Base-by-base conservation (phyloP, 2,797 vertebrate species). In the Melanotaenia parkinsoni region DNA sequence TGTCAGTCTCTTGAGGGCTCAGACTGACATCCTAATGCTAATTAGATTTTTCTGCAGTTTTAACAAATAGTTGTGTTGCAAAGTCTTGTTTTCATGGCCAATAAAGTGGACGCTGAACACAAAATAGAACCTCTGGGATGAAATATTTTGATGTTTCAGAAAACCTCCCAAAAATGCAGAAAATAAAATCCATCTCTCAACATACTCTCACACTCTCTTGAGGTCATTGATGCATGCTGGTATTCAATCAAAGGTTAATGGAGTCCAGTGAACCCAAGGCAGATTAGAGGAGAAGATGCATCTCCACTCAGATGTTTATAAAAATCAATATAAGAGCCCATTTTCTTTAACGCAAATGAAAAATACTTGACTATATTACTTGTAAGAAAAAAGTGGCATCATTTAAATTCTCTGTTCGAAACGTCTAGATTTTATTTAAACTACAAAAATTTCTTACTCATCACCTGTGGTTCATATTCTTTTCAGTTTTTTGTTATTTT, bases 211-310 rank as follows among this genome's bases (percentile, higher is more conserved):
- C 16, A 45, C 24, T 76, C 70, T 67, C 57, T 57, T 28, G 33
- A 59, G 75, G 62, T 59, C 38, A 8, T 2, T 58, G 53, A 70
- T 76, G 67, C 75, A 78, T 78, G 62, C 30, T 57, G 26, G 67
- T 65, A 35, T 83, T 77, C 72, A 82, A 67, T 88, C 33, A 28
- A 50, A 79, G 79, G 66, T 82, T 85, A 90, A 89, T 83, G 60
- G 57, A 11, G 26, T 82, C 68, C 53, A 69, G 16, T 71, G 66
- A 89, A 86, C 65, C 62, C 14, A 20, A 70, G 35, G 76, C 57
- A 67, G 79, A 82, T 70, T 81, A 82, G 68, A 85, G 58, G 51
- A 68, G 82, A 70, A 71, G 53, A 72, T 76, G 40, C 0, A 13
- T 70, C 73, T 77, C 40, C 64, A 63, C 65, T 85, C 66, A 81